phyloP scores from a whole-genome alignment of 2,888 invertebrate genomes.

The Xestobium rufovillosum region DNA sequence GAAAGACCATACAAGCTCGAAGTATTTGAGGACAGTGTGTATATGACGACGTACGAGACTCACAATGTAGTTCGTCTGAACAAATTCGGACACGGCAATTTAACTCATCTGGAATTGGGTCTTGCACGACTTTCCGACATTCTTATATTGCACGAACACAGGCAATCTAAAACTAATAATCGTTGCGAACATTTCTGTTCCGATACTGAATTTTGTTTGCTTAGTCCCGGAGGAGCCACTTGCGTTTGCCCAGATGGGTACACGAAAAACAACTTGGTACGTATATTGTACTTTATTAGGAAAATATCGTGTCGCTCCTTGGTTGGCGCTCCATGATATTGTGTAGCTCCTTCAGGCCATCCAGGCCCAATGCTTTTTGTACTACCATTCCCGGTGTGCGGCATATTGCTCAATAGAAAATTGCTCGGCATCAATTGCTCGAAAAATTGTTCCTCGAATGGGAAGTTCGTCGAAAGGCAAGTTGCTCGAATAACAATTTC shows the following conservation, averaged over 20 bases:
- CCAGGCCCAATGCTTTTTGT: too few relatives aligned
- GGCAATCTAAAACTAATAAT: constrained; percentile 52
- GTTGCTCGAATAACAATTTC: too few relatives aligned
- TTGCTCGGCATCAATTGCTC: too few relatives aligned
- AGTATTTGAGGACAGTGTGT: constrained; percentile 65
- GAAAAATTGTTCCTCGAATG: too few relatives aligned
- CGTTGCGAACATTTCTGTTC: constrained; percentile 57
- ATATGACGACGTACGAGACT: constrained; percentile 56
- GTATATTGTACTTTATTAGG: constrained; percentile 16
- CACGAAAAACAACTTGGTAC: constrained; percentile 37
- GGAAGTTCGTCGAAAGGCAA: too few relatives aligned
- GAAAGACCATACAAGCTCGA: constrained; percentile 65
- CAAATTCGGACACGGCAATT: constrained; percentile 57
- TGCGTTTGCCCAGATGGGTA: constrained; percentile 41
- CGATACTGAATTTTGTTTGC: constrained; percentile 52
- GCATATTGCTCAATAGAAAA: too few relatives aligned
- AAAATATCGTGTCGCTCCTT: too few relatives aligned
- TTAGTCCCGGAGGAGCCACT: constrained; percentile 36
- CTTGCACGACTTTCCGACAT: constrained; percentile 55
- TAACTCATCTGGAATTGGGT: constrained; percentile 50
- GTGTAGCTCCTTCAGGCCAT: too few relatives aligned
- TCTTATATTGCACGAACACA: constrained; percentile 58
- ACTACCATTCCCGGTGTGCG: too few relatives aligned
- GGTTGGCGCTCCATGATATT: too few relatives aligned
- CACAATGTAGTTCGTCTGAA: constrained; percentile 57